Conservation (phyloP, 2,888 invertebrate species). For the Sarcophaga variegata region DNA sequence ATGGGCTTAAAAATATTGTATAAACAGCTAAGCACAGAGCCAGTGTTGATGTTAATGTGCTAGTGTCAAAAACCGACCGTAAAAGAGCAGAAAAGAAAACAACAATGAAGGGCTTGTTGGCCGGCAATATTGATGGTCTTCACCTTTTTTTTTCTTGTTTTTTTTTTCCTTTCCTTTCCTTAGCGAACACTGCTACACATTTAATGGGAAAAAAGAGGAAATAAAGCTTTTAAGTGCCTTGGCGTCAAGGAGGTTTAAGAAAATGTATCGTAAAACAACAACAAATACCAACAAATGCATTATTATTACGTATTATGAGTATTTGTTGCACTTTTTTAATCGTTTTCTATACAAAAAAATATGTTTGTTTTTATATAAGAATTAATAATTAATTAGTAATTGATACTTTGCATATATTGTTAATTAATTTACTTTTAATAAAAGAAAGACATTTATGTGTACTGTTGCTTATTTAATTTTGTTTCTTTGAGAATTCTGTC, state of each 20-base stretch:
- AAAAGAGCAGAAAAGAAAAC: constrained; percentile 6
- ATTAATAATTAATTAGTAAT: constrained; percentile 65
- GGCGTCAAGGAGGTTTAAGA: constrained; percentile 78
- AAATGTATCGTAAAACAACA: constrained; percentile 15
- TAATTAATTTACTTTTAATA: too few relatives aligned
- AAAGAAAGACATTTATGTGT: too few relatives aligned
- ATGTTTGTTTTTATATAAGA: constrained; percentile 34
- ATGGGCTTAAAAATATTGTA: constrained; percentile 27
- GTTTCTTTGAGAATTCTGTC: too few relatives aligned
- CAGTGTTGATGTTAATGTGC: constrained; percentile 67
- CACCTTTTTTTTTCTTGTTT: constrained; percentile 8
- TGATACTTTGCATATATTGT: constrained; percentile 33
- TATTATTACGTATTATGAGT: constrained; percentile 24
- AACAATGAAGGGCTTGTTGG: constrained; percentile 60
- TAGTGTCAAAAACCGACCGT: constrained; percentile 57
- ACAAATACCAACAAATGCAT: constrained; percentile 1
- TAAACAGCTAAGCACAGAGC: constrained; percentile 10
- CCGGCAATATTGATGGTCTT: constrained; percentile 62
- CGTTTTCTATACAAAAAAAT: too few relatives aligned
- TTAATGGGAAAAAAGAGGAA: constrained; percentile 48
- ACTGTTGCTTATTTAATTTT: neutral
- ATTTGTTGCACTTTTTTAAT: neutral
- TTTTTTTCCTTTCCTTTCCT: constrained; percentile 4
- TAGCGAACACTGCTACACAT: constrained; percentile 51
- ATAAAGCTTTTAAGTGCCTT: constrained; percentile 79